These are phyloP conservation scores for Drosophila insularis DNA, from an alignment of 1,140 invertebrate species.

Conservation along the genomic window DNA sequence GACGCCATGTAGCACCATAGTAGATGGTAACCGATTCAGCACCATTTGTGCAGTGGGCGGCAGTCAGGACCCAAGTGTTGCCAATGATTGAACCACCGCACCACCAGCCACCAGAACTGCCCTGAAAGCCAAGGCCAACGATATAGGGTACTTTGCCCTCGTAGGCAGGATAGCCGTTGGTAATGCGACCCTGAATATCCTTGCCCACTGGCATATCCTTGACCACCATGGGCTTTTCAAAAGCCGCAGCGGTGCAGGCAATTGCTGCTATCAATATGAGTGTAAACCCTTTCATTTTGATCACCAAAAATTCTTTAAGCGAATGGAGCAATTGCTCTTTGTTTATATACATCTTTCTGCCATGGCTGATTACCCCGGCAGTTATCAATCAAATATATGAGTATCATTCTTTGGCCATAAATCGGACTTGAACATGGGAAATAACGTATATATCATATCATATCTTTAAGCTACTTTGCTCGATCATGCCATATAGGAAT, in stretches of 20 bases:
- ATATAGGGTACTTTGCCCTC: constrained; percentile 83
- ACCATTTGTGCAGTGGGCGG: constrained; percentile 55
- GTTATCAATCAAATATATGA: not conserved
- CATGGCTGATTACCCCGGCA: not conserved
- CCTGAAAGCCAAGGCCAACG: constrained; percentile 48
- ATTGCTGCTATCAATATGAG: constrained; percentile 30
- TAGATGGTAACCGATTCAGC: constrained; percentile 37
- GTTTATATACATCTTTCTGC: not conserved
- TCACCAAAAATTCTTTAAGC: not conserved
- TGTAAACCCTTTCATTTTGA: constrained; percentile 23
- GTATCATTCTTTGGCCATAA: not conserved
- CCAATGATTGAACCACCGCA: constrained; percentile 85
- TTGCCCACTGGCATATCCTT: constrained; percentile 42
- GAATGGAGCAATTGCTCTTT: not conserved
- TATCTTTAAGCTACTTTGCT: not conserved
- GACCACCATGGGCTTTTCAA: constrained; percentile 27
- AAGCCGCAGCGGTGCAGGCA: constrained; percentile 24
- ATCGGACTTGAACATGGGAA: not conserved
- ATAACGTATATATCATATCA: not conserved
- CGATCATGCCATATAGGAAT: not conserved
- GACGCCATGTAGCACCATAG: constrained; percentile 33
- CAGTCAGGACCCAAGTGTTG: constrained; percentile 83
- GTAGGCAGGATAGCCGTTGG: constrained; percentile 47
- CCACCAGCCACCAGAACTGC: constrained; percentile 83
- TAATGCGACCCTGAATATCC: constrained; percentile 46